Base-by-base conservation (phyloP, 2,113 vertebrate species). In the Tenrec ecaudatus region DNA sequence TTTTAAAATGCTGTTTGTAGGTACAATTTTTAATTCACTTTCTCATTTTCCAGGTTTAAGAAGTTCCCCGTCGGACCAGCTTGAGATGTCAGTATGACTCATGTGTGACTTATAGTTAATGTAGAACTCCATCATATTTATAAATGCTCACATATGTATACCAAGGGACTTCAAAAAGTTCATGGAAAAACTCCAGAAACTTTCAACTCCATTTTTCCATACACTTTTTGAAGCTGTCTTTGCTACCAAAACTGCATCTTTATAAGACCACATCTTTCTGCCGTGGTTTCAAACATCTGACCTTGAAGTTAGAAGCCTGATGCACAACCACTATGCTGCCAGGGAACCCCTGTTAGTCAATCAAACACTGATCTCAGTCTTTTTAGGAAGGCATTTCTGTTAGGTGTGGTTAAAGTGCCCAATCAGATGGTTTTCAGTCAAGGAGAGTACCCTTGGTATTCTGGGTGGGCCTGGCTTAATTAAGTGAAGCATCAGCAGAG, bases 101-200 rank as follows among this genome's bases (percentile, higher is more conserved):
- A 60, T 83, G 40, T 57, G 14, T 79, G 57, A 71, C 90, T 95
- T 95, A 82, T 7, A 82, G 29, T 66, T 47, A 20, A 89, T 60
- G 64, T 12, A 40, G 81, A 89, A 73, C 19, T 31, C 23, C 83
- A 27, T 66, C 77, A 91, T 7, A 76, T 11, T 77, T 8, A 64
- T 11, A 69, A n/a, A 75, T 17, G 38, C 25, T 33, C 7, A 82
- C 0, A 57, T 58, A 86, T 12, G 7, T 40, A 6, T 40, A 40
- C 40, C 40, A 40, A 40, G 40, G 40, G 40, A 40, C 40, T 40
- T 40, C 40, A 7, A 40, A 7, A 40, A 40, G 40, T 40, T 40
- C 40, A 40, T 40, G 40, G 40, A 40, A 53, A 53, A 53, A 53
- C 47, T 53, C 47, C 47, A 53, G 47, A 5, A 53, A 53, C 47